Conservation (phyloP, 2,113 vertebrate species). For the Pangasianodon gigas region DNA sequence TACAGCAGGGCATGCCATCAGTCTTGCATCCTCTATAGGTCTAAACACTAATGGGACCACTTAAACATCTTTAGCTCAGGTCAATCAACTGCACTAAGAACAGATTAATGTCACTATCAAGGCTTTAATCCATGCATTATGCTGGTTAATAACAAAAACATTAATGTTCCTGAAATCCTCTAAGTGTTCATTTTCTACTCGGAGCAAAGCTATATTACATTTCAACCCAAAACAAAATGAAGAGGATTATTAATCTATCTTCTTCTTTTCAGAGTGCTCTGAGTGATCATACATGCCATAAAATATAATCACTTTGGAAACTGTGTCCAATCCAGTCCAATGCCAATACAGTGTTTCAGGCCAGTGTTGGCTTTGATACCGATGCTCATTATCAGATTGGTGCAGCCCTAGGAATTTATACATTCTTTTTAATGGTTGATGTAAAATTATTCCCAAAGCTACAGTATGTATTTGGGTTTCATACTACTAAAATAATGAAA, state of each 20-base stretch:
- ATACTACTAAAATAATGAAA: slow-evolving; percentile 6
- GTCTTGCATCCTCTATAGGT: not conserved
- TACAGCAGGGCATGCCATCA: not conserved
- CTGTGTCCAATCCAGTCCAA: not conserved
- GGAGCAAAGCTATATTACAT: not conserved
- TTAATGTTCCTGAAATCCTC: not conserved
- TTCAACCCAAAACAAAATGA: not conserved
- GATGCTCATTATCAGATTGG: not conserved
- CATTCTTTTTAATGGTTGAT: not conserved
- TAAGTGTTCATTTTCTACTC: not conserved
- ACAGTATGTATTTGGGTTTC: not conserved
- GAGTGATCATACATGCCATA: not conserved
- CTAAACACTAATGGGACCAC: slow-evolving; percentile 26
- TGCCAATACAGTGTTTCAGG: not conserved
- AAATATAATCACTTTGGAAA: not conserved
- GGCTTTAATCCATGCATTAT: slow-evolving; percentile 2
- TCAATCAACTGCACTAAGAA: slow-evolving; percentile 6
- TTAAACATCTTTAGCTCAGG: slow-evolving; percentile 14
- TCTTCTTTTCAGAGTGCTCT: not conserved
- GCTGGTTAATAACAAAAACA: not conserved
- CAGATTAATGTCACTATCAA: slow-evolving; percentile 28
- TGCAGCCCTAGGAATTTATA: not conserved
- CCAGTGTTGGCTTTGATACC: not conserved
- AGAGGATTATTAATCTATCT: not conserved
- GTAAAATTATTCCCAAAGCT: not conserved